These are phyloP conservation scores for Caenorhabditis plicata DNA, from an alignment of 2,888 invertebrate genomes.

Conservation along the genomic window DNA sequence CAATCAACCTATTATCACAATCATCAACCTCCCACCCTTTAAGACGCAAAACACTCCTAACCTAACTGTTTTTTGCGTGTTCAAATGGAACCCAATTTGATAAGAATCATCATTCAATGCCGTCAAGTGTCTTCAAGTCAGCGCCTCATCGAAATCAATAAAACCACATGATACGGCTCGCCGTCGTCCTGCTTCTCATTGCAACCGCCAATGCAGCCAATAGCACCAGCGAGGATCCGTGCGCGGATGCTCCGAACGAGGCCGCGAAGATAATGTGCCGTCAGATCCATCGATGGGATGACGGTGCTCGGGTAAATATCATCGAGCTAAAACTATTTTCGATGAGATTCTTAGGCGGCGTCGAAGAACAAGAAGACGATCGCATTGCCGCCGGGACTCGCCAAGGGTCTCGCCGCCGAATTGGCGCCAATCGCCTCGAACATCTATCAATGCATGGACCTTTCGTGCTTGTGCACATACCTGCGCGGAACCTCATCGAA, in stretches of 20 bases:
- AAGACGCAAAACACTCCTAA: no score
- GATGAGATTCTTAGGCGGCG: slow-evolving; percentile 19
- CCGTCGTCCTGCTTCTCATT: no score
- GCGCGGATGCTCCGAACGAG: slow-evolving; percentile 53
- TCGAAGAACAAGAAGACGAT: slow-evolving; percentile 49
- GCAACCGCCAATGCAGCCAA: no score
- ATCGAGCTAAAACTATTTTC: background rate
- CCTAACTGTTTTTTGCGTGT: no score
- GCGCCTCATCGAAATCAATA: no score
- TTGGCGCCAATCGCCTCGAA: slow-evolving; percentile 56
- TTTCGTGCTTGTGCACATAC: slow-evolving; percentile 60
- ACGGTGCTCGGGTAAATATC: slow-evolving; percentile 50
- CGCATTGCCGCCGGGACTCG: slow-evolving; percentile 54
- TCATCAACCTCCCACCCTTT: no score
- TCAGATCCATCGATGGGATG: slow-evolving; percentile 61
- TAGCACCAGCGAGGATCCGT: slow-evolving; percentile 47
- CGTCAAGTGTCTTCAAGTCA: no score
- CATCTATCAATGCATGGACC: slow-evolving; percentile 60
- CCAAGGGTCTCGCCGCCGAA: slow-evolving; percentile 49
- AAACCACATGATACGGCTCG: no score
- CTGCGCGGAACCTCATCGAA: slow-evolving; percentile 43
- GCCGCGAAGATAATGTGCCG: slow-evolving; percentile 55
- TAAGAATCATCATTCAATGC: no score
- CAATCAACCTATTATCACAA: no score
- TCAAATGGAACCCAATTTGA: no score